Percentiles rank a stretch among this genome's conserved stretches.
Evolutionary conservation across 37 sponge, comb jelly and placozoan species (phyloP).

Genomic region (Crambe crambe): DNA sequence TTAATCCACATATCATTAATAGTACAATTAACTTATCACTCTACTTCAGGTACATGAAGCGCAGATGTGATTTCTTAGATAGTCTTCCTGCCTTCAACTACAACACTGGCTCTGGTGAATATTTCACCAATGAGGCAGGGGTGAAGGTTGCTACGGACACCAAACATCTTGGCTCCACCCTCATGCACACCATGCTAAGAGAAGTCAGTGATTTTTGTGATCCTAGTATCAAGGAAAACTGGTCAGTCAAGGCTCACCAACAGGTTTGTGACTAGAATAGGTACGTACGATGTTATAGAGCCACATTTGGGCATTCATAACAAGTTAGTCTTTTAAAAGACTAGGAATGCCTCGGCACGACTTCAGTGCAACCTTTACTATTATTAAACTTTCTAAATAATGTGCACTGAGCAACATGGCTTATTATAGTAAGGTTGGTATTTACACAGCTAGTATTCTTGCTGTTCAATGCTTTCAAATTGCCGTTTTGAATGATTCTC

Average conservation of each 20-base stretch:
- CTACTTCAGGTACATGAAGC: conserved; percentile 73
- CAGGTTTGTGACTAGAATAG: conserved; percentile 40
- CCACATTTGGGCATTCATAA: too few relatives aligned
- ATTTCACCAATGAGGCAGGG: conserved; percentile 26
- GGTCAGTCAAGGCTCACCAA: conserved; percentile 58
- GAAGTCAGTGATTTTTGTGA: conserved; percentile 77
- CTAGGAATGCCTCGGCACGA: too few relatives aligned
- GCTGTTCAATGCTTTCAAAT: too few relatives aligned
- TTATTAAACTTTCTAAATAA: too few relatives aligned
- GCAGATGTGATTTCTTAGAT: conserved; percentile 73
- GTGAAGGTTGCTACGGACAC: conserved; percentile 41
- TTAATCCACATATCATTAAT: background rate
- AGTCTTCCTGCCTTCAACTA: conserved; percentile 64
- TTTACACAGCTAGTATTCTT: too few relatives aligned
- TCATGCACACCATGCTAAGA: conserved; percentile 76
- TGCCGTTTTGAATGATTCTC: too few relatives aligned
- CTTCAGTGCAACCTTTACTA: background rate
- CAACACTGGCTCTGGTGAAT: conserved; percentile 68
- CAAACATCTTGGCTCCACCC: conserved; percentile 67
- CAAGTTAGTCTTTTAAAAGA: too few relatives aligned
- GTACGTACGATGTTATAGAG: too few relatives aligned
- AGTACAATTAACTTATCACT: background rate
- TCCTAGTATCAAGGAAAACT: conserved; percentile 59
- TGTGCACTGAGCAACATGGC: too few relatives aligned
- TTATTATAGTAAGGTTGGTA: too few relatives aligned